phyloP scores from a whole-genome alignment of 1,140 invertebrate species.

The Zaprionus tsacasi region DNA sequence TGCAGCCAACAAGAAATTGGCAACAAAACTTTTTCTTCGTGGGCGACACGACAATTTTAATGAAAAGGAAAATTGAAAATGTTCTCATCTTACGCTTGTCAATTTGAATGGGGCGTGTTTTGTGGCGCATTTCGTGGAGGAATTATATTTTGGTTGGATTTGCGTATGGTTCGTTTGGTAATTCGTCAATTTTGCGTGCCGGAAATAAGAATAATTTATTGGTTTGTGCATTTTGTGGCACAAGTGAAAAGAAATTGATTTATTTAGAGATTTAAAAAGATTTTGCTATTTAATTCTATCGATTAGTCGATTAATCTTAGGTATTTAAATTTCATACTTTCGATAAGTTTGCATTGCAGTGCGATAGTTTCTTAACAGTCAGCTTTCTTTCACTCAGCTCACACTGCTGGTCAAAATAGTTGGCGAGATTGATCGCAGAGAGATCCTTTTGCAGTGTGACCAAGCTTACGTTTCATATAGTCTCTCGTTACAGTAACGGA shows the following conservation, averaged over 20 bases:
- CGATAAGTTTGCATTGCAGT: background rate
- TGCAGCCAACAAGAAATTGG: constrained; percentile 43
- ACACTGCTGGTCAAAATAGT: background rate
- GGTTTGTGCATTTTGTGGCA: background rate
- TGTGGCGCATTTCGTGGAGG: constrained; percentile 3
- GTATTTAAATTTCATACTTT: background rate
- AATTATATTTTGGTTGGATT: constrained; percentile 4
- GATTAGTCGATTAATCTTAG: background rate
- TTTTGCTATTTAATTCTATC: background rate
- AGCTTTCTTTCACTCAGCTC: background rate
- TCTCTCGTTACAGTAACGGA: background rate
- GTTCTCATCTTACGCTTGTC: constrained; percentile 4
- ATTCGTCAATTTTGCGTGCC: constrained; percentile 28
- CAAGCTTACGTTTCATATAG: too few relatives aligned
- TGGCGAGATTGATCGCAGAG: background rate
- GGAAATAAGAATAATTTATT: background rate
- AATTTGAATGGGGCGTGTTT: constrained; percentile 28
- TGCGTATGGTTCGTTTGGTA: constrained; percentile 38
- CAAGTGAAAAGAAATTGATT: background rate
- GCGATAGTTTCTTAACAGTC: background rate
- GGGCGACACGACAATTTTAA: constrained; percentile 23
- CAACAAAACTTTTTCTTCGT: constrained; percentile 14
- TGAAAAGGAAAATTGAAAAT: constrained; percentile 38
- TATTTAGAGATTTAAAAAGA: background rate
- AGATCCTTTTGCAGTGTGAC: too few relatives aligned